Evolutionary conservation across 1,140 invertebrate species (phyloP).

Genomic region (Meloidogyne hapla): DNA sequence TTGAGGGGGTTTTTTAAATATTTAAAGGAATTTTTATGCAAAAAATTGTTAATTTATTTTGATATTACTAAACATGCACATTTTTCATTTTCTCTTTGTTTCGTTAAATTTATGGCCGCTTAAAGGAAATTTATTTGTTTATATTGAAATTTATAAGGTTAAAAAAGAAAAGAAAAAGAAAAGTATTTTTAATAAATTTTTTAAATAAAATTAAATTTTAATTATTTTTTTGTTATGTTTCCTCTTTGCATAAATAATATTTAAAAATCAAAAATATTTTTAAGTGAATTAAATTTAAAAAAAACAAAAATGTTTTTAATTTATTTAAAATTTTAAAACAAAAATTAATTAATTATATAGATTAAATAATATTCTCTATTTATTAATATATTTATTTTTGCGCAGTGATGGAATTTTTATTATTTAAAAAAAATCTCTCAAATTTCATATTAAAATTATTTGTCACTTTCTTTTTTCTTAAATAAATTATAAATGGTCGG

Average conservation of each 20-base stretch:
- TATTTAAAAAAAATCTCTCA: not conserved
- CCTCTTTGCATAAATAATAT: too few species aligned
- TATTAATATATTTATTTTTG: not conserved
- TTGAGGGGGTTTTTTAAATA: too few species aligned
- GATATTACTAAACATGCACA: not conserved
- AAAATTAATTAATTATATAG: too few species aligned
- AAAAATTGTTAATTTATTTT: not conserved
- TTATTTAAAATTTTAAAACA: too few species aligned
- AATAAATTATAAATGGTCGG: not conserved
- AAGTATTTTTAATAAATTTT: too few species aligned
- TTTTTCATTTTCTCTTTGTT: conserved; percentile 6
- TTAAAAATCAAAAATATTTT: too few species aligned
- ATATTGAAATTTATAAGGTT: not conserved
- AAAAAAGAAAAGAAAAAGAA: not conserved
- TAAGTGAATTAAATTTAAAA: too few species aligned
- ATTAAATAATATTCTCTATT: too few species aligned
- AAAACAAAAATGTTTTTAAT: too few species aligned
- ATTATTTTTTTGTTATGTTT: too few species aligned
- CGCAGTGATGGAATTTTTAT: not conserved
- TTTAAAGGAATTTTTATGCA: not conserved
- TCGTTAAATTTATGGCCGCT: conserved; percentile 2
- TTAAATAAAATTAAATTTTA: too few species aligned
- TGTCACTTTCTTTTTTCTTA: not conserved
- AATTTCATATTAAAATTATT: not conserved
- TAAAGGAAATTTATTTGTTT: not conserved